Conservation (phyloP, 1,140 invertebrate genomes). For the Branchinecta lynchi region DNA sequence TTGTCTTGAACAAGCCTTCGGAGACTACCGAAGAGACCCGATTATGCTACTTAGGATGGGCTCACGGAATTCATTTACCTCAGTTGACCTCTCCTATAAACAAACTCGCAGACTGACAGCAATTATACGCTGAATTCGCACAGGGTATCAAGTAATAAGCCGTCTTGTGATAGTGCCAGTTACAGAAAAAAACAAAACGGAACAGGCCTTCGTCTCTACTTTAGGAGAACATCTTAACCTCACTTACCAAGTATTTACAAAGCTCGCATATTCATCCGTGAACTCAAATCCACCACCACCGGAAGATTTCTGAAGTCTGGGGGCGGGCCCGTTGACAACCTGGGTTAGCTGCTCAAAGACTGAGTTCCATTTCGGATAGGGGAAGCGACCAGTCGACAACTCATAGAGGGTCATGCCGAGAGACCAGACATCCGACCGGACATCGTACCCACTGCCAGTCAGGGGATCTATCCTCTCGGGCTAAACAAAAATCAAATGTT, state of each 20-base stretch:
- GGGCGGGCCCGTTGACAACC: slow-evolving; percentile 37
- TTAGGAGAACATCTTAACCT: no score
- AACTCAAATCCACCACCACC: slow-evolving; percentile 60
- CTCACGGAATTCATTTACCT: no score
- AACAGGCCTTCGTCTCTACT: no score
- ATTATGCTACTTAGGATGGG: no score
- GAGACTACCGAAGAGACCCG: no score
- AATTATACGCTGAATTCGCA: no score
- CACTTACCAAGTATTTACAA: slow-evolving; percentile 24
- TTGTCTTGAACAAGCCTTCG: no score
- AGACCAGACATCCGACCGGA: slow-evolving; percentile 97
- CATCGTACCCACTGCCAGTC: slow-evolving; percentile 83
- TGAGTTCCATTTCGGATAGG: slow-evolving; percentile 83
- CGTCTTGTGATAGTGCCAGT: no score
- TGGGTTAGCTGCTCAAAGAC: slow-evolving; percentile 88
- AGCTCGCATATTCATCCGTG: slow-evolving; percentile 23
- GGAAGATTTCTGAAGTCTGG: slow-evolving; percentile 48
- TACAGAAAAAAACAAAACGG: no score
- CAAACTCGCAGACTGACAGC: no score
- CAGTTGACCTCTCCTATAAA: no score
- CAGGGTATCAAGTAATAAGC: no score
- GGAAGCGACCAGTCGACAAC: slow-evolving; percentile 71
- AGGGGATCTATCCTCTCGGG: slow-evolving; percentile 89
- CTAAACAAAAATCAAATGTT: slow-evolving; percentile 35
- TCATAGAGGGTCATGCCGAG: slow-evolving; percentile 93